These are phyloP conservation scores for Campylomormyrus numenius DNA, from an alignment of 2,113 vertebrate genomes.

Conservation along the genomic window DNA sequence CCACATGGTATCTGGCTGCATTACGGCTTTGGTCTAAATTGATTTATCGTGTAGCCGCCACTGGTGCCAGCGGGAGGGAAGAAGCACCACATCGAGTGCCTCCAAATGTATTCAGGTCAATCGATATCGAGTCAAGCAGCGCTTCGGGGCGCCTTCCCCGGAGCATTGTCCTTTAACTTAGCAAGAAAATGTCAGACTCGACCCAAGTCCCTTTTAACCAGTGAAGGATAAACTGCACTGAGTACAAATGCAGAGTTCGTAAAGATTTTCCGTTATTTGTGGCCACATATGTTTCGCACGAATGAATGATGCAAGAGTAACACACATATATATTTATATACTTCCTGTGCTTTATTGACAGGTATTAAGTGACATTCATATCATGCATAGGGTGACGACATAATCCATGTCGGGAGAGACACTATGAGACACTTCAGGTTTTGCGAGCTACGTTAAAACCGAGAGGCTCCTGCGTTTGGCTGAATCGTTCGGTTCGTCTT, in stretches of 20 bases:
- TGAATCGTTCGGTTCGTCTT: no score
- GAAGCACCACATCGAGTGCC: conserved; percentile 12
- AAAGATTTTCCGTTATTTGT: neutral
- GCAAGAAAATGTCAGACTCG: conserved; percentile 19
- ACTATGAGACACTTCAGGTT: no score
- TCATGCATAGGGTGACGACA: no score
- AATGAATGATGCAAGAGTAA: neutral
- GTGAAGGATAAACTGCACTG: neutral
- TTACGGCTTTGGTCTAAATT: conserved; percentile 22
- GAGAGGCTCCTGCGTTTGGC: no score
- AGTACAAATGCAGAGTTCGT: neutral
- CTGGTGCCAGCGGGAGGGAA: conserved; percentile 15
- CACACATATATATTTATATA: no score
- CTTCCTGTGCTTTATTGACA: no score
- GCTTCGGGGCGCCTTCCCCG: conserved; percentile 6
- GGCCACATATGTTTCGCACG: neutral
- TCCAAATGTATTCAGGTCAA: conserved; percentile 25
- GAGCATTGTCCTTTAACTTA: conserved; percentile 14
- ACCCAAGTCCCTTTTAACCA: neutral
- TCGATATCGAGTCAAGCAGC: conserved; percentile 21
- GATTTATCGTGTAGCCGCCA: conserved; percentile 26
- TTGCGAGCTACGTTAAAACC: no score
- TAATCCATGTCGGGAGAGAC: no score
- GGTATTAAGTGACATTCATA: no score
- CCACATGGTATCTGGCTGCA: neutral